Evolutionary conservation across 2,888 invertebrate species (phyloP), one percentile per base, ranked within the genome.

Genomic region (Drosophila flavopinicola): DNA sequence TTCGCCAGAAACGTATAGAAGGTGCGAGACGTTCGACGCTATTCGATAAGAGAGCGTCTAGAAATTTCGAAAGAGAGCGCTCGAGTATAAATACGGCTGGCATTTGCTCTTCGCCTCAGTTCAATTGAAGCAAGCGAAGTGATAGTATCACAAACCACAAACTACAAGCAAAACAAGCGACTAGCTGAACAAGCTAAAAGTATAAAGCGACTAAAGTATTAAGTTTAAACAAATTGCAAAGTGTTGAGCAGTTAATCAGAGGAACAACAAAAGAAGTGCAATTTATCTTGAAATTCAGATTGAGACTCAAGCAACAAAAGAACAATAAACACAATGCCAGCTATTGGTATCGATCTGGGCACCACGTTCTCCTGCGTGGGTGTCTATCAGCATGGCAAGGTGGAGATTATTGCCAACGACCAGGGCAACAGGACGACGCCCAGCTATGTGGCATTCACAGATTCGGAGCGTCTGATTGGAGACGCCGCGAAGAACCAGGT

Each of bases 401-500:
- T 96, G 79, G 96, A 96, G 89, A 95, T 96, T 74, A 95, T 96
- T 71, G 95, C 95, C 75, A 96, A 96, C 85, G 96, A 96, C 75
- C 95, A 96, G 89, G 96, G 96, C 32, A 96, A 89, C 59, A 82
- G 88, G 41, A 88, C 88, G 33, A 88, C 88, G 24, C 89, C 88
- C 24, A 87, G 88, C 41, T 88, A 87, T 78, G 96, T 96, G 69
- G 96, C 95, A 70, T 96, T 96, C 92, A 96, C 95, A 53, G 96
- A 96, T 91, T 95, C 95, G 3, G 95, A 96, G 91, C 93, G 95
- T 89, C 94, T 88, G 13, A 88, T 88, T 61, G 88, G 95, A 77
- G 96, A 96, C 92, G 95, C 95, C 59, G 96, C 96, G 75, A 96
- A 95, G 91, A 95, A 95, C 92, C 96, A 96, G 91, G 95, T 95